Conservation (phyloP, 2,113 vertebrate genomes). For the Promerops cafer region DNA sequence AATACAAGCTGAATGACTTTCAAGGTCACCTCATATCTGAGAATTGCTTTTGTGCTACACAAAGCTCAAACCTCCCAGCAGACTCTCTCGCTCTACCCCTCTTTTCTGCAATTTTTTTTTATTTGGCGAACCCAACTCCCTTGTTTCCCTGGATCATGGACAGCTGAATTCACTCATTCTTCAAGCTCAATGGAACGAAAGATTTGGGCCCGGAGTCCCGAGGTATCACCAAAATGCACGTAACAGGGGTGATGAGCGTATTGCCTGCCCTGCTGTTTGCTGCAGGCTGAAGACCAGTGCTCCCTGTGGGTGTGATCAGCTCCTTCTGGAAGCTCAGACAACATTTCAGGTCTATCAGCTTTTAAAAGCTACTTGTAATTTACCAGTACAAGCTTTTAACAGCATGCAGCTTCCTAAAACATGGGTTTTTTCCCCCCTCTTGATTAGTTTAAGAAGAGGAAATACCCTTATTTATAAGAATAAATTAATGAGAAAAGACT, state of each 20-base stretch:
- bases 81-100: neutral
- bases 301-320: neutral
- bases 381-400: neutral
- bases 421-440: fast-evolving
- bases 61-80: neutral
- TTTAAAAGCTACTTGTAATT: neutral
- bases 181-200: neutral
- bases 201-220: fast-evolving
- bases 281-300: neutral
- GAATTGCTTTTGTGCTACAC: slow-evolving; percentile 3
- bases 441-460: neutral
- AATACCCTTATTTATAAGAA: neutral
- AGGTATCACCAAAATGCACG: neutral
- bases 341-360: neutral
- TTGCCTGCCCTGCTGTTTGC: neutral
- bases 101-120: neutral
- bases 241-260: neutral
- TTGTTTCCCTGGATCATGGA: neutral
- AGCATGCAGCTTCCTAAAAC: neutral
- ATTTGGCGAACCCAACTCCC: neutral
- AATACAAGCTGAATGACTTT: slow-evolving; percentile 17
- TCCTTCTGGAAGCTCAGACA: neutral
- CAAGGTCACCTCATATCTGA: slow-evolving; percentile 2
- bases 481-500: neutral
- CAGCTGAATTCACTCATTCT: neutral